phyloP scores from a whole-genome alignment of 2,797 vertebrate genomes.

The Glossophaga mutica region DNA sequence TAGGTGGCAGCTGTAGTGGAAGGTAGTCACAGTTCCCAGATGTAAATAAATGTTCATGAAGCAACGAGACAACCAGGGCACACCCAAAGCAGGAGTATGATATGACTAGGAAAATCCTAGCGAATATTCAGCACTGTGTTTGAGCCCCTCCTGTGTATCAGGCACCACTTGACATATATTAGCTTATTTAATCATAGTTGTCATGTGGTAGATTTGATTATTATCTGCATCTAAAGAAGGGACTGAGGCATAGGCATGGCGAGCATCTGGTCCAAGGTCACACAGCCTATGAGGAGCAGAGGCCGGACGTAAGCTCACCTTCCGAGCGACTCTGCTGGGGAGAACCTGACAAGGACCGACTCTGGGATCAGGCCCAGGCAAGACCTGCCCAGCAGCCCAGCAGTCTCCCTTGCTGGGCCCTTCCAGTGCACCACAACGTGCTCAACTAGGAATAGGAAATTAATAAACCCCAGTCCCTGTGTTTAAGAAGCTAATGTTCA shows the following conservation, averaged over 20 bases:
- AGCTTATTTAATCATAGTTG: not conserved
- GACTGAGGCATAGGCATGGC: too few relatives aligned
- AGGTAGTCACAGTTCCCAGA: not conserved
- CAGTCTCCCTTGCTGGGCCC: not conserved
- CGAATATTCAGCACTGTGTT: fast-evolving
- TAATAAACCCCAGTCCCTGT: not conserved
- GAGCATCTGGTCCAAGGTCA: not conserved
- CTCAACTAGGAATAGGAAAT: not conserved
- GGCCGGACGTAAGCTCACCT: not conserved
- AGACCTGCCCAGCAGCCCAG: not conserved
- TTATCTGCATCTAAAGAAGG: not conserved
- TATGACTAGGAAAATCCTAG: fast-evolving
- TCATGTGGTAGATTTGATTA: too few relatives aligned
- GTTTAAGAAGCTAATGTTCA: not conserved
- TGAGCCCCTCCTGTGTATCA: not conserved
- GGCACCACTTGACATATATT: fast-evolving
- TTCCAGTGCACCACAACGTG: too few relatives aligned
- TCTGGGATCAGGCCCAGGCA: not conserved
- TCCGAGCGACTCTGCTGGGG: not conserved
- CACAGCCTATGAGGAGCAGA: not conserved
- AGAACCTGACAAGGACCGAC: not conserved
- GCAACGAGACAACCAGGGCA: not conserved
- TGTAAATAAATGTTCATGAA: not conserved
- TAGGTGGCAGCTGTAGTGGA: not conserved
- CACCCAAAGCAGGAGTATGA: not conserved